Evolutionary conservation across 2,888 invertebrate species (phyloP), one percentile per base, ranked within the genome.

Genomic region (Rhingia campestris): DNA sequence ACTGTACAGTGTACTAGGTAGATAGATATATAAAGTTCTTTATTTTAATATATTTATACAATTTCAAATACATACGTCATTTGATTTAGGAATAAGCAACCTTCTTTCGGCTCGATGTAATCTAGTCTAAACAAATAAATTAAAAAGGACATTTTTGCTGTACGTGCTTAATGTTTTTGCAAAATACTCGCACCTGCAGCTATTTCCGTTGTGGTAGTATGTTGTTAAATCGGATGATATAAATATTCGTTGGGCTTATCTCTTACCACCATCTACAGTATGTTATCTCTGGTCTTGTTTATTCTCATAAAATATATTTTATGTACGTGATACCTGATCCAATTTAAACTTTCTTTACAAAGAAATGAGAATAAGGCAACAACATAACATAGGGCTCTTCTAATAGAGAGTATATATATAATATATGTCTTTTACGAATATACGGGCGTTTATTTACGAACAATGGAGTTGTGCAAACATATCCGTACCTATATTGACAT

Each of bases 391-490:
- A 77, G 47, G 49, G 39, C 49, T 32, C 14, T 3, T 47, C 37
- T 39, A 56, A 54, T 45, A 32, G 56, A 58, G 5, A 10, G 7
- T 39, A 39, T 67, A 6, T 22, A 54, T 63, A 22, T 35, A 69
- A 56, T 69, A 49, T 63, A 56, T 49, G 49, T 30, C 14, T 56
- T 56, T 54, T 41, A 47, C 35, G 76, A 47, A 35, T 56, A 39
- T 63, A 54, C 35, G 39, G 54, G 14, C 32, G 54, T 56, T 70
- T 70, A 63, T 70, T 69, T 77, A 22, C 56, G 9, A 41, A 41
- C n/a, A 47, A 56, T 64, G 56, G 41, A 56, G 63, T 54, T 63
- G 43, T 56, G 70, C 63, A 63, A 76, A 63, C 61, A 70, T 75
- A 53, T 56, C 47, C 56, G 56, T 63, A 43, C 43, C 22, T 22